These are phyloP conservation scores for Lepidurus couesii DNA, from an alignment of 1,140 invertebrate genomes.

Conservation along the genomic window DNA sequence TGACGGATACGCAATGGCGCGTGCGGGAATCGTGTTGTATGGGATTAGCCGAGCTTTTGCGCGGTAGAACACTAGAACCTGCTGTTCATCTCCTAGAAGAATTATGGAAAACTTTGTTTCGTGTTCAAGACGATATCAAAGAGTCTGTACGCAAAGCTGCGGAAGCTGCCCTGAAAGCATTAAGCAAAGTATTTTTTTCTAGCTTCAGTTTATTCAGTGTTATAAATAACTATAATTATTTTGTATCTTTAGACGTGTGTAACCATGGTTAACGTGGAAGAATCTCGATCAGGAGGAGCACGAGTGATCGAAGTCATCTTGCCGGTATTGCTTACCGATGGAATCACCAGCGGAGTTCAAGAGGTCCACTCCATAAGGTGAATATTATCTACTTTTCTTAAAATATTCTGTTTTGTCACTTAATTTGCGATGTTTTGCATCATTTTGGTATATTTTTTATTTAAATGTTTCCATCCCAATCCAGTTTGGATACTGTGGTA, in stretches of 20 bases:
- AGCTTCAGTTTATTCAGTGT: slow-evolving; percentile 29
- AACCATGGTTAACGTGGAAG: slow-evolving; percentile 63
- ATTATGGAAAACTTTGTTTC: slow-evolving; percentile 75
- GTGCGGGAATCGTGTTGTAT: slow-evolving; percentile 84
- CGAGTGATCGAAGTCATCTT: slow-evolving; percentile 68
- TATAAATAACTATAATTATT: slow-evolving; percentile 10
- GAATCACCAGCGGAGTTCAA: slow-evolving; percentile 67
- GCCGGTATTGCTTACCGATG: slow-evolving; percentile 69
- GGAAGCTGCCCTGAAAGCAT: slow-evolving; percentile 62
- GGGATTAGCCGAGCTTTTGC: slow-evolving; percentile 75
- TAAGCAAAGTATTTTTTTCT: slow-evolving; percentile 64
- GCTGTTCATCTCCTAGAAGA: slow-evolving; percentile 55
- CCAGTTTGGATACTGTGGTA: slow-evolving; percentile 72
- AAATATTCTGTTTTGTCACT: slow-evolving; percentile 31
- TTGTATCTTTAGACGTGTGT: slow-evolving; percentile 58
- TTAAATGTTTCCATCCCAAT: slow-evolving; percentile 38
- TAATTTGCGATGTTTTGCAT: slow-evolving; percentile 25
- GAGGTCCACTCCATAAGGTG: slow-evolving; percentile 71
- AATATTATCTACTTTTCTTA: slow-evolving; percentile 27
- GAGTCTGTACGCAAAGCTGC: slow-evolving; percentile 77
- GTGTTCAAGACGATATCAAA: slow-evolving; percentile 91
- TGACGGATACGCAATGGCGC: slow-evolving; percentile 78
- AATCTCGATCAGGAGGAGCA: slow-evolving; percentile 68
- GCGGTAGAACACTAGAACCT: slow-evolving; percentile 47
- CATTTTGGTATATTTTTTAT: neutral